Evolutionary conservation across 2,113 vertebrate genomes (phyloP), one percentile per base, ranked within the genome.

Genomic region (Notarius lentiginosus): DNA sequence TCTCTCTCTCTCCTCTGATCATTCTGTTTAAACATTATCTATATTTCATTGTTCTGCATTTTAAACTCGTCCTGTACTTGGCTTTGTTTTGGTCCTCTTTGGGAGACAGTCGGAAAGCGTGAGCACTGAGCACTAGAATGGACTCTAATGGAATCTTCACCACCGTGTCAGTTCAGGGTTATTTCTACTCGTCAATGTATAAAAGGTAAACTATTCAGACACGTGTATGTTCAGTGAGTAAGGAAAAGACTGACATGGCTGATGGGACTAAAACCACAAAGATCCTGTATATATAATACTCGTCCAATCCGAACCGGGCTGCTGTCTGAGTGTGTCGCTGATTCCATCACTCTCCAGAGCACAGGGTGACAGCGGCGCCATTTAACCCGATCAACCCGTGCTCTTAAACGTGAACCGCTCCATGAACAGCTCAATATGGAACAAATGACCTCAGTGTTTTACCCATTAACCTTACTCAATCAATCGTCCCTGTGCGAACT

Each of bases 331-430:
- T 4, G 5, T 80, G 65, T 30, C 49, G 53, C 30, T 70, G 70
- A 70, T 80, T 72, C 79, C 58, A 73, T 86, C 51, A n/a, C 65
- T 60, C 49, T 68, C 72, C 81, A 60, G 24, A 81, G 61, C 63
- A 51, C 65, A 70, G n/a, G 22, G 49, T 60, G 51, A 51, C 34
- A 86, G 53, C 41, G 15, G 30, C 73, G 79, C 20, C 85, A 82
- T 86, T 86, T 82, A 70, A 68, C 41, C 65, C 41, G 63, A 73
- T 86, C 85, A 82, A 82, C 20, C 73, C 22, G 53, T 7, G 55
- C 41, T 61, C 56, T 8, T 41, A 72, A 61, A 56, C 60, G 65
- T 47, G 63, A 56, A 10, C 77, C 49, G 77, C 58, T 56, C 22
- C 65, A 72, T 70, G 77, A 63, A 27, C 20, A 49, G 41, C 34